These are phyloP conservation scores for Polymixis flavicincta DNA, from an alignment of 2,888 invertebrate species.

Conservation along the genomic window DNA sequence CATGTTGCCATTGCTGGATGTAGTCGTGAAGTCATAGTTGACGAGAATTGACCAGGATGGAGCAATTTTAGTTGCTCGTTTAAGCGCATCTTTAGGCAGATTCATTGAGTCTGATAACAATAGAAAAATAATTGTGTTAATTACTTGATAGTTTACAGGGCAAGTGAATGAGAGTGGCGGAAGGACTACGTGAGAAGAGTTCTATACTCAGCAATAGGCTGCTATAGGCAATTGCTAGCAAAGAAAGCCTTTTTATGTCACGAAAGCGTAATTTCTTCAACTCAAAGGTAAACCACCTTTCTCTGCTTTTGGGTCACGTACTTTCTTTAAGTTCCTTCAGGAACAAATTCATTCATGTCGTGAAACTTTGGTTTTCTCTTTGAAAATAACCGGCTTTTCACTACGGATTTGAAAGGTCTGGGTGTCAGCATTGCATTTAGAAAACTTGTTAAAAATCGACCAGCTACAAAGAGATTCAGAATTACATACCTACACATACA, in stretches of 20 bases:
- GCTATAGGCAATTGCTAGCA: neutral
- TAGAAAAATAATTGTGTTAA: too few species aligned
- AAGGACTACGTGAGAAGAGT: too few species aligned
- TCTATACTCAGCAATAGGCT: neutral
- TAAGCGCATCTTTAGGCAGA: too few species aligned
- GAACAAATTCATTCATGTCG: slow-evolving; percentile 19
- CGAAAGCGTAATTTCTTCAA: slow-evolving; percentile 1
- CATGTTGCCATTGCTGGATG: too few species aligned
- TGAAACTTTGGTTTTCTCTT: slow-evolving; percentile 13
- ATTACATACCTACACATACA: neutral
- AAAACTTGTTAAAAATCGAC: too few species aligned
- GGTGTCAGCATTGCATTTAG: neutral
- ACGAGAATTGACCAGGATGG: too few species aligned
- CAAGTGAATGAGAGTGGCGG: neutral
- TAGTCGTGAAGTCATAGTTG: too few species aligned
- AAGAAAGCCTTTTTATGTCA: neutral
- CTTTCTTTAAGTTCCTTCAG: slow-evolving; percentile 32
- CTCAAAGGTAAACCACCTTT: slow-evolving; percentile 1
- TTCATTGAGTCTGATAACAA: too few species aligned
- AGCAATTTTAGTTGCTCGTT: too few species aligned
- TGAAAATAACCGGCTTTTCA: slow-evolving; percentile 5
- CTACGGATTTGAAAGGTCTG: neutral
- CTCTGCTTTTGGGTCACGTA: slow-evolving; percentile 28
- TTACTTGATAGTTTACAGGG: too few species aligned
- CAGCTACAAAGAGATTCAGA: neutral